Evolutionary conservation across 2,888 invertebrate species (phyloP).

Genomic region (Neocrepidodera transversa): DNA sequence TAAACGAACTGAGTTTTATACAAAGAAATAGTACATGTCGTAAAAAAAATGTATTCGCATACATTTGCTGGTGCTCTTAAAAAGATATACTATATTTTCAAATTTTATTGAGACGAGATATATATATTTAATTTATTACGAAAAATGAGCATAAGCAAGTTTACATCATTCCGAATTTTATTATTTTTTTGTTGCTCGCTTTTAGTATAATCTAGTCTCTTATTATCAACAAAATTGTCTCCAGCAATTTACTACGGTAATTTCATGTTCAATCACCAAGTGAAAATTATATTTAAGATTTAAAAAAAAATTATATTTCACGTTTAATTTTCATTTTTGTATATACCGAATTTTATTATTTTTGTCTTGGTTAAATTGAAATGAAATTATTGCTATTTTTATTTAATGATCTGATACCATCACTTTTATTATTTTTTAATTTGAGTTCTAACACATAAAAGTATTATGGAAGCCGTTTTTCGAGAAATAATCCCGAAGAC

Average conservation of each 20-base stretch:
- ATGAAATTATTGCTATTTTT: conserved; percentile 1
- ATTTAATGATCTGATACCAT: conserved; percentile 3
- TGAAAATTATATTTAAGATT: too few relatives aligned
- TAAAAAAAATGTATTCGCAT: not conserved
- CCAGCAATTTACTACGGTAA: too few relatives aligned
- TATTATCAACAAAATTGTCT: too few relatives aligned
- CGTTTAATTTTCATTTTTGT: too few relatives aligned
- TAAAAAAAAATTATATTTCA: too few relatives aligned
- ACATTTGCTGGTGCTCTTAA: conserved; percentile 1
- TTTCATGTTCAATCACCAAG: too few relatives aligned
- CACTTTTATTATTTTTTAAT: conserved; percentile 10
- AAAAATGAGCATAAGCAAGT: not conserved
- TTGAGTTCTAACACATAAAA: conserved; percentile 13
- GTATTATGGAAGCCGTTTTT: conserved; percentile 27
- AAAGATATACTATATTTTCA: not conserved
- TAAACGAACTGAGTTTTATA: not conserved
- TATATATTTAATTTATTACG: not conserved
- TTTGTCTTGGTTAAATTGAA: not conserved
- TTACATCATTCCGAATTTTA: too few relatives aligned
- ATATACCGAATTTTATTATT: too few relatives aligned
- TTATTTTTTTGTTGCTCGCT: too few relatives aligned
- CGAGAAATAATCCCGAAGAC: conserved; percentile 17
- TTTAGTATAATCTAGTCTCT: not conserved
- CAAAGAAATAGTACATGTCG: not conserved
- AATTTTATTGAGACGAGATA: not conserved